phyloP scores from a whole-genome alignment of 2,113 vertebrate species.

The Ptilonorhynchus violaceus region DNA sequence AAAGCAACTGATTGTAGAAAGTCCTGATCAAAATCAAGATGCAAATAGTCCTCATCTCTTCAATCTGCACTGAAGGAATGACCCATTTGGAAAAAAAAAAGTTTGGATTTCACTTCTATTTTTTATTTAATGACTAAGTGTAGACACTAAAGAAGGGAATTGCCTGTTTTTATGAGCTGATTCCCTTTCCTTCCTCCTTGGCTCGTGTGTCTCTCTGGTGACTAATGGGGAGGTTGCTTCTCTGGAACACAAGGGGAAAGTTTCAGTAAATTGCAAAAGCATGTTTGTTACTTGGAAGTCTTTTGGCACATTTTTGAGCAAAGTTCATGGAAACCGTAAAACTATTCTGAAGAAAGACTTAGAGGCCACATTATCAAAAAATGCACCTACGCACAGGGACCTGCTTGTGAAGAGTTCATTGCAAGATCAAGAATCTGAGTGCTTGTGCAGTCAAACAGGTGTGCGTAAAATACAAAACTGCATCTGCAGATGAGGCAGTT shows the following conservation, averaged over 20 bases:
- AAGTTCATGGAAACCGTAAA: constrained; percentile 69
- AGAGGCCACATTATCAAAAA: constrained; percentile 43
- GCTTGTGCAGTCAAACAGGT: constrained; percentile 18
- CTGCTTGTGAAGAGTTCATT: constrained; percentile 11
- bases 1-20: neutral
- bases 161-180: constrained; percentile 75
- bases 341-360: constrained; percentile 22
- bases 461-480: neutral
- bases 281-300: constrained; percentile 78
- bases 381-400: constrained; percentile 11
- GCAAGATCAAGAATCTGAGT: neutral
- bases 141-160: constrained; percentile 69
- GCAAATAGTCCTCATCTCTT: constrained; percentile 7
- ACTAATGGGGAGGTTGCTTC: constrained; percentile 80
- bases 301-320: constrained; percentile 73
- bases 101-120: constrained; percentile 72
- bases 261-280: constrained; percentile 82
- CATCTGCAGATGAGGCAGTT: neutral
- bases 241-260: constrained; percentile 74
- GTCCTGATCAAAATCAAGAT: constrained; percentile 44
- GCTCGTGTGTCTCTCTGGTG: constrained; percentile 73
- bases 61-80: constrained; percentile 52
- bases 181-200: constrained; percentile 71
- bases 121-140: constrained; percentile 76
- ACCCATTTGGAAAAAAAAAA: constrained; percentile 58